Conservation (phyloP, 2,797 vertebrate species). For the Tenualosa thibaudeaui region DNA sequence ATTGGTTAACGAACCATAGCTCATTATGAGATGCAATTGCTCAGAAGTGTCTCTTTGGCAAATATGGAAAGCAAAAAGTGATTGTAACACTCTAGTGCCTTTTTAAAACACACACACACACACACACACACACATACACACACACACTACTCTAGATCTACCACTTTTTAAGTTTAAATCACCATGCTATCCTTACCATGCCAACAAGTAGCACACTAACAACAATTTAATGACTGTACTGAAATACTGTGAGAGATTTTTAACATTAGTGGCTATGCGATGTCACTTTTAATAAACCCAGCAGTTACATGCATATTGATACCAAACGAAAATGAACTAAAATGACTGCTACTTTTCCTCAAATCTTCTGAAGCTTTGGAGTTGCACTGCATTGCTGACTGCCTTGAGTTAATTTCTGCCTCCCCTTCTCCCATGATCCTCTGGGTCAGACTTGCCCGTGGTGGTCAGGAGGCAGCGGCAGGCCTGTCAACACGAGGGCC, state of each 20-base stretch:
- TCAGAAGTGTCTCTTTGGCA: conserved; percentile 87
- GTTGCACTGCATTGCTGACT: neutral
- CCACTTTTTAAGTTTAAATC: conserved; percentile 13
- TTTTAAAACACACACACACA: conserved; percentile 68
- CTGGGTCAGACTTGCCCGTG: conserved; percentile 10
- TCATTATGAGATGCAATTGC: conserved; percentile 92
- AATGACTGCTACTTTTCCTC: neutral
- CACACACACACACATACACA: neutral
- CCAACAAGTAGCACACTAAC: neutral
- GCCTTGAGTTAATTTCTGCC: neutral
- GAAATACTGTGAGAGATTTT: neutral
- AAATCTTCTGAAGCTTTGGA: neutral
- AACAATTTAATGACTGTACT: neutral
- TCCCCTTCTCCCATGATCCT: neutral
- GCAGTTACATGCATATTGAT: neutral
- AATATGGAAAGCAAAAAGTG: conserved; percentile 89
- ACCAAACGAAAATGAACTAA: neutral
- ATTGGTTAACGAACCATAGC: conserved; percentile 91
- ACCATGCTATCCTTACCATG: neutral
- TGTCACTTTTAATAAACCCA: too few relatives aligned
- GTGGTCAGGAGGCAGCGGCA: conserved; percentile 64
- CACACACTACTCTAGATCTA: conserved; percentile 14
- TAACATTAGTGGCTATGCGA: neutral
- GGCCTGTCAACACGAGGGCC: conserved; percentile 68
- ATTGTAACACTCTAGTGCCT: conserved; percentile 85